phyloP scores from a whole-genome alignment of 2,888 invertebrate species.

The Sphecodes monilicornis region DNA sequence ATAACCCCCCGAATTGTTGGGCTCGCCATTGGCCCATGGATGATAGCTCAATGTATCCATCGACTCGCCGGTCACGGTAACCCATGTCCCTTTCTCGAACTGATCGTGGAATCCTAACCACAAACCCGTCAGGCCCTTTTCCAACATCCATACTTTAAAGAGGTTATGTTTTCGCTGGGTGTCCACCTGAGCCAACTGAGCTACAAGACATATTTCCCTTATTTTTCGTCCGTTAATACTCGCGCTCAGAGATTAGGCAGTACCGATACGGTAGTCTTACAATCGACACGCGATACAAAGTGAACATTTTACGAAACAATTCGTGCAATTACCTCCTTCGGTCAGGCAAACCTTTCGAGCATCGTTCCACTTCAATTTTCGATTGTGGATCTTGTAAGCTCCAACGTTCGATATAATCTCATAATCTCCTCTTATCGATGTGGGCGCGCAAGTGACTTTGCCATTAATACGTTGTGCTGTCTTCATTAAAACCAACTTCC shows the following conservation, averaged over 20 bases:
- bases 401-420: background rate
- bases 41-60: background rate
- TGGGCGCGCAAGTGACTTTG: background rate
- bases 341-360: background rate
- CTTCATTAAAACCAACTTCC: background rate
- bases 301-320: background rate
- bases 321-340: background rate
- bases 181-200: background rate
- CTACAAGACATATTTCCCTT: background rate
- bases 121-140: fast-evolving
- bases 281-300: too few relatives aligned
- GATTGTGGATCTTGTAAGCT: background rate
- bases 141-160: background rate
- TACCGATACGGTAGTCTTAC: too few relatives aligned
- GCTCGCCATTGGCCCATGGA: background rate
- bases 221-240: too few relatives aligned
- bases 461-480: background rate
- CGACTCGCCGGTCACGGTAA: background rate
- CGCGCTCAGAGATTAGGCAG: too few relatives aligned
- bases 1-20: too few relatives aligned
- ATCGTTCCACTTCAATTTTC: background rate
- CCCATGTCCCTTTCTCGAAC: background rate
- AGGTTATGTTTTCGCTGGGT: fast-evolving
- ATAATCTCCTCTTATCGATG: background rate
- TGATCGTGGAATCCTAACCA: background rate